These are phyloP conservation scores for Lipotes vexillifer DNA, from an alignment of 2,113 vertebrate species.

Conservation along the genomic window DNA sequence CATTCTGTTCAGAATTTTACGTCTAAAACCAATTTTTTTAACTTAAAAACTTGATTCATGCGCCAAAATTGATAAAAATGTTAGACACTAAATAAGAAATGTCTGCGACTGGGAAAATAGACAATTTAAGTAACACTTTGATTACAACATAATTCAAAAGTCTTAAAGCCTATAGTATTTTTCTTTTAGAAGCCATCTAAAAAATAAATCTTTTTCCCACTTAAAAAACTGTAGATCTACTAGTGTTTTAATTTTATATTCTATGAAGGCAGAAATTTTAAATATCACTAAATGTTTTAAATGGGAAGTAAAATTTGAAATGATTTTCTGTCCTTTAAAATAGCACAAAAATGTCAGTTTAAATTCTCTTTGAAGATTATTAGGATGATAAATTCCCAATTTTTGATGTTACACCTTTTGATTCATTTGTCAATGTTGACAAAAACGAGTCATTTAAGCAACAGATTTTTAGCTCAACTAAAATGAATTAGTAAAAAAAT, in stretches of 20 bases:
- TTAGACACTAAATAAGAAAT: neutral
- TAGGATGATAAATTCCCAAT: neutral
- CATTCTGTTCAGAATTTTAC: neutral
- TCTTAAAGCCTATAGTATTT: neutral
- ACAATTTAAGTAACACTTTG: neutral
- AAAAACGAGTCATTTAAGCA: neutral
- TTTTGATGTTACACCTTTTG: neutral
- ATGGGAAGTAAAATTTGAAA: neutral
- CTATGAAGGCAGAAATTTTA: neutral
- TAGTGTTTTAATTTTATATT: neutral
- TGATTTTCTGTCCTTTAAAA: neutral
- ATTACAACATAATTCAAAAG: neutral
- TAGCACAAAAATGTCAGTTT: neutral
- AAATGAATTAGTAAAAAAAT: neutral
- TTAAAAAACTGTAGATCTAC: neutral
- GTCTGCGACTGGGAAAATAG: neutral
- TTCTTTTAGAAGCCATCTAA: neutral
- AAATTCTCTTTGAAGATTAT: constrained; percentile 1
- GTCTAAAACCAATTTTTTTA: neutral
- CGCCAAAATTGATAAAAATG: neutral
- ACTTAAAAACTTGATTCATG: neutral
- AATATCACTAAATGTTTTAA: neutral
- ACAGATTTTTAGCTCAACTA: neutral
- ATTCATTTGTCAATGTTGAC: neutral
- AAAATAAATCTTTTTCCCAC: neutral